Evolutionary conservation across 1,140 invertebrate genomes (phyloP), one percentile per base, ranked within the genome.

Genomic region (Hesperophylax magnus): DNA sequence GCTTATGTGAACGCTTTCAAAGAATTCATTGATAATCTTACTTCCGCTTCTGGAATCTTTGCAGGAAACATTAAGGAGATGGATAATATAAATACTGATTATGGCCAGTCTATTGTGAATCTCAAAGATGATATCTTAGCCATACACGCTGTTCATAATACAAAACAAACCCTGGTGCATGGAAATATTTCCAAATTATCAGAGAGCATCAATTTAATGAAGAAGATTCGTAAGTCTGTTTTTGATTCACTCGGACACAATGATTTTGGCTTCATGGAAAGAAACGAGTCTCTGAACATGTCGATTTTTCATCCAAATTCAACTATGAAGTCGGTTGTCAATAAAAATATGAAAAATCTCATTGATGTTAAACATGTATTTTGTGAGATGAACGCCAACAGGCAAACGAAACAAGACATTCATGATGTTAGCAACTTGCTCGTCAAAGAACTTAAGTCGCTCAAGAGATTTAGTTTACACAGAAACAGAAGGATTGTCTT

Each of bases 401-500:
- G 56, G 63, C 34, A 61, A 63, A 77, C 17, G n/a, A 77, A 71
- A 39, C 61, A 79, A 22, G 52, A 72, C 39, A 79, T 79, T 17
- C 22, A 56, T 20, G 69, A 79, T 18, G 14, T 39, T 24, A 24
- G 8, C 18, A 79, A 27, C 18, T 34, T 61, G n/a, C 65, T 79
- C 20, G 27, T 79, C 6, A 60, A 39, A 20, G 78, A 79, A 72
- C 18, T 79, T 4, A 54, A 79, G 8, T 72, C n/a, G 11, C 31
- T 79, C 0, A 71, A 79, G 17, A 22, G 18, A 6, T 71, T 71
- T 53, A n/a, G 56, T 39, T 72, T 79, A 52, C 47, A 72, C 7
- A 31, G 24, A 56, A 67, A 79, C 22, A 31, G 78, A 31, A 79
- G 58, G 39, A 79, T 79, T 15, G 78, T 79, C 5, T n/a, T 79